Evolutionary conservation across 2,113 vertebrate species (phyloP).

Genomic region (Pogonocichla stellata): DNA sequence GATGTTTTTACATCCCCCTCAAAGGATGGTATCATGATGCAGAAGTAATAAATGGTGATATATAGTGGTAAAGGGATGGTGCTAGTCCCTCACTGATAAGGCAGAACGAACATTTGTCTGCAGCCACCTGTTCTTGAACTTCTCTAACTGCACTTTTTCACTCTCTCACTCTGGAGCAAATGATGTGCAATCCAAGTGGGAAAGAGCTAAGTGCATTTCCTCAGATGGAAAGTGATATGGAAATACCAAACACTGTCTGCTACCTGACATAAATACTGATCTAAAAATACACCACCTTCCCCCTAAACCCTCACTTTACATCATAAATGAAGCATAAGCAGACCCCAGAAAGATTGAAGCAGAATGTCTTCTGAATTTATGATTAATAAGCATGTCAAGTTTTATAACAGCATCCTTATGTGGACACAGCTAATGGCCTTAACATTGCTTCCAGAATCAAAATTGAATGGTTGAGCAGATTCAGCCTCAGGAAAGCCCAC

Average conservation of each 20-base stretch:
- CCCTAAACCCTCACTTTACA: background rate
- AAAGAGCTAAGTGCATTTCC: background rate
- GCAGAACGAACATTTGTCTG: background rate
- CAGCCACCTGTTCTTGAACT: conserved; percentile 31
- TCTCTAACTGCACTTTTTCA: background rate
- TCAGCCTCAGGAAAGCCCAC: conserved; percentile 25
- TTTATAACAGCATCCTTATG: conserved; percentile 47
- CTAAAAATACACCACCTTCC: background rate
- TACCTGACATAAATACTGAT: conserved; percentile 1
- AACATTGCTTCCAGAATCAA: conserved; percentile 43
- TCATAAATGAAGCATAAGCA: conserved; percentile 49
- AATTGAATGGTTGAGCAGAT: conserved; percentile 33
- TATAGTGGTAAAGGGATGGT: background rate
- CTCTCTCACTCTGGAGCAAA: background rate
- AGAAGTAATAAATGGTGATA: background rate
- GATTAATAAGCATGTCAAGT: conserved; percentile 57
- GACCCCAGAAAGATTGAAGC: background rate
- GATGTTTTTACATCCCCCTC: background rate
- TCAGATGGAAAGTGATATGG: background rate
- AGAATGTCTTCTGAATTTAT: conserved; percentile 17
- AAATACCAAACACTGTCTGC: background rate
- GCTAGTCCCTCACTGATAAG: background rate
- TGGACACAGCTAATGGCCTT: conserved; percentile 49
- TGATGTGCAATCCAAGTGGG: background rate
- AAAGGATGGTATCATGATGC: background rate